These are phyloP conservation scores for Marmota flaviventris DNA, from an alignment of 2,113 vertebrate genomes.

Conservation along the genomic window DNA sequence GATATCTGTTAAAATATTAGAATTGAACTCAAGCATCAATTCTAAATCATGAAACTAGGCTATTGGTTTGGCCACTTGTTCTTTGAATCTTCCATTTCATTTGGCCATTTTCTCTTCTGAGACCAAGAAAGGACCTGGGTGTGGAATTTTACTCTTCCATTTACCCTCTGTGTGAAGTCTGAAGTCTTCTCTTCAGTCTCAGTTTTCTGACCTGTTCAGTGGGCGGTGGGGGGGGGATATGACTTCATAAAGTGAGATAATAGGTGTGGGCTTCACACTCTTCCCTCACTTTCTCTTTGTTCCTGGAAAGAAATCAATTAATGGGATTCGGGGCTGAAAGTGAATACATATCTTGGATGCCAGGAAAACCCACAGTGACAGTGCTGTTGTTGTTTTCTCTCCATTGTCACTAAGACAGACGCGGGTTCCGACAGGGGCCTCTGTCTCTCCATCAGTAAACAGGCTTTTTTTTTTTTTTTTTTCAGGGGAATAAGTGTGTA, in stretches of 20 bases:
- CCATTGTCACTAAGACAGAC: not conserved
- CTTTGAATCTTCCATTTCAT: not conserved
- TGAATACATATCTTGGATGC: not conserved
- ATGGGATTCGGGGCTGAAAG: not conserved
- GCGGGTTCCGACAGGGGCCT: not conserved
- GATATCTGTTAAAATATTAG: not conserved
- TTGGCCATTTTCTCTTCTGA: not conserved
- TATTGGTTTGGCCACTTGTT: not conserved
- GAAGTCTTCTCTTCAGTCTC: not conserved
- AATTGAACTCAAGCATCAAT: not conserved
- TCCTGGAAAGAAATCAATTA: not conserved
- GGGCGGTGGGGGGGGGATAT: not conserved
- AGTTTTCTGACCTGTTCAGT: not conserved
- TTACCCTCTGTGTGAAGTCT: not conserved
- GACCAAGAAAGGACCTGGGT: not conserved
- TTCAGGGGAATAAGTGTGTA: not conserved
- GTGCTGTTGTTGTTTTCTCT: not conserved
- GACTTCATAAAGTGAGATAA: not conserved
- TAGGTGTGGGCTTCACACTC: not conserved
- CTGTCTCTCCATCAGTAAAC: not conserved
- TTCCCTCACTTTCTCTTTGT: not conserved
- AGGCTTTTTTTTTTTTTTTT: not conserved
- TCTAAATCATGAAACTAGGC: not conserved
- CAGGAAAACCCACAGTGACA: not conserved
- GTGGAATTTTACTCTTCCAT: not conserved